Percentiles rank a stretch among this genome's conserved stretches.
Evolutionary conservation across 2,797 vertebrate species (phyloP).

Genomic region (Arremon aurantiirostris): DNA sequence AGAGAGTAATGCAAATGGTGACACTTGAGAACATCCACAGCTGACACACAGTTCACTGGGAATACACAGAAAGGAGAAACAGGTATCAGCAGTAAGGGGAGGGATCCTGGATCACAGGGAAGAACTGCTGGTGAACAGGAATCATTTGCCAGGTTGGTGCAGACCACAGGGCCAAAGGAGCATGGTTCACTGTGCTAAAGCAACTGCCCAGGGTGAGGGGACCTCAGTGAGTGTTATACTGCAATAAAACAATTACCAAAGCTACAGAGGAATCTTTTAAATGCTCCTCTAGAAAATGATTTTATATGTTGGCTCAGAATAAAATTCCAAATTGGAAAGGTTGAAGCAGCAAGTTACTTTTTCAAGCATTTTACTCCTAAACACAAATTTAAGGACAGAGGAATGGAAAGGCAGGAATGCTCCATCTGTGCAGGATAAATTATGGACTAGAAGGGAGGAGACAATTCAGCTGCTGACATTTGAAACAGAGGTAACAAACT

Average conservation of each 20-base stretch:
- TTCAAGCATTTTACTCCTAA: not conserved
- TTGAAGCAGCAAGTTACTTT: not conserved
- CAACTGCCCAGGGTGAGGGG: not conserved
- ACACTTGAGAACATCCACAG: accelerated
- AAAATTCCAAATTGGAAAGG: not conserved
- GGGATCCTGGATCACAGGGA: not conserved
- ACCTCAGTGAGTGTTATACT: not conserved
- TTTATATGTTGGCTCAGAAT: not conserved
- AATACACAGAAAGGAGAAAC: not conserved
- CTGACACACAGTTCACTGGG: not conserved
- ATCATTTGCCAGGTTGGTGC: not conserved
- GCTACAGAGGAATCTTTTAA: not conserved
- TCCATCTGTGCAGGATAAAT: not conserved
- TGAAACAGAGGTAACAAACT: not conserved
- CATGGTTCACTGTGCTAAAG: not conserved
- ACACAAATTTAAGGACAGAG: not conserved
- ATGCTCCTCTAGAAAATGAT: not conserved
- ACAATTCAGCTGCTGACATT: not conserved
- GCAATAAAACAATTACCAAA: not conserved
- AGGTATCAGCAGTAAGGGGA: not conserved
- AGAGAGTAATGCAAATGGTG: not conserved
- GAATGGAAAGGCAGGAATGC: not conserved
- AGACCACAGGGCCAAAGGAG: not conserved
- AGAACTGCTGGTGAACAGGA: not conserved
- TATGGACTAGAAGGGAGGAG: not conserved